Evolutionary conservation across 2,113 vertebrate genomes (phyloP), one percentile per base, ranked within the genome.

Genomic region (Myrmecobius fasciatus): DNA sequence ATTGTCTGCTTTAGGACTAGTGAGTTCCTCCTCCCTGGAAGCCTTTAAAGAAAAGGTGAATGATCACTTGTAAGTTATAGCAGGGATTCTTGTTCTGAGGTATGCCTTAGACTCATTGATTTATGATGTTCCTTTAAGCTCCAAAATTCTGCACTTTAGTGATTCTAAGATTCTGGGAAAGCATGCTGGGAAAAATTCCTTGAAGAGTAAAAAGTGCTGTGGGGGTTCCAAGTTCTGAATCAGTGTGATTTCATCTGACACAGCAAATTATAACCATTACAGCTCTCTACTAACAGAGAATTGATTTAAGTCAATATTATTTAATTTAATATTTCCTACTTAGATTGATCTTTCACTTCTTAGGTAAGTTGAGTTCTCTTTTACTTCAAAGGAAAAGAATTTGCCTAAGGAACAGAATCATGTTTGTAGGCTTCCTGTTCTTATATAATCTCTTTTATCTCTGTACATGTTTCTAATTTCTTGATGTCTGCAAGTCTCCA

Each of bases 161-260:
- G 36, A 83, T 43, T 83, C 67, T 83, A 43, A 8, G 67, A 83
- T 75, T 67, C 31, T 36, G 56, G 28, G 56, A 67, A 83, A 43
- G n/a, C n/a, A 43, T 83, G 89, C 92, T 93, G 52, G 91, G 67
- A 92, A 96, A 95, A 93, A 88, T 52, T 92, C 46, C 89, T 95
- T 92, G 90, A 28, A 1, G 14, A 95, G 54, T 94, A 96, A 96
- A 96, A 54, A 92, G 49, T 92, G 91, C 91, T 92, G 75, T 12
- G 2, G 48, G 92, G 48, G 52, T 54, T 92, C 9, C 2, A 20
- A 54, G n/a, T 56, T 95, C 95, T 96, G 90, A 95, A 56, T 67
- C 95, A 91, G 52, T 96, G 28, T 89, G 95, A 95, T 97, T 96
- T 95, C 67, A 92, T 95, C 53, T 52, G 92, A 96, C 96, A 97